Percentiles rank a stretch among this genome's conserved stretches.
These are phyloP conservation scores for Aphelenchoides fujianensis DNA, from an alignment of 1,140 invertebrate species.

Conservation along the genomic window DNA sequence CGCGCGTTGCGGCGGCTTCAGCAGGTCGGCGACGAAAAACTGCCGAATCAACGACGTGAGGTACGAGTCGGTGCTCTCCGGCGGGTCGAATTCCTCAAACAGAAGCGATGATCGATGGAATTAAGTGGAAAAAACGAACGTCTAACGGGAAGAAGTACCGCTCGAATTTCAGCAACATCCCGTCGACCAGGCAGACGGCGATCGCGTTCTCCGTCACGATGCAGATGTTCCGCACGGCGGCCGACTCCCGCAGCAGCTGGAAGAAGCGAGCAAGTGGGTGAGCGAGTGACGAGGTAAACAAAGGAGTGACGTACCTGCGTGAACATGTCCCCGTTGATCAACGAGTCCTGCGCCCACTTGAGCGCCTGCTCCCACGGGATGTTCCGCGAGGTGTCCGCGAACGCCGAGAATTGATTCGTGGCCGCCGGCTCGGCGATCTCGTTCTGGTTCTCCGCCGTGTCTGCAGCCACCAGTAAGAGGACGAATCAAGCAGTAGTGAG, in stretches of 20 bases:
- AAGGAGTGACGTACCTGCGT: conserved; percentile 42
- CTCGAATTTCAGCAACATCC: conserved; percentile 33
- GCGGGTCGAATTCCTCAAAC: conserved; percentile 34
- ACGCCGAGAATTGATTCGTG: conserved; percentile 6
- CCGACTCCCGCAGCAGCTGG: conserved; percentile 25
- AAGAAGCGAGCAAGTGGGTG: background rate
- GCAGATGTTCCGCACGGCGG: conserved; percentile 24
- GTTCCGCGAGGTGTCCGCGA: conserved; percentile 25
- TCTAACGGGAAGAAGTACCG: conserved; percentile 35
- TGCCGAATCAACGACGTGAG: conserved; percentile 37
- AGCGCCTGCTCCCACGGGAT: conserved; percentile 41
- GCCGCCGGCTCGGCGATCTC: conserved; percentile 9
- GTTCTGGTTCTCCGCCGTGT: conserved; percentile 20
- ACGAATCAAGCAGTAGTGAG: background rate
- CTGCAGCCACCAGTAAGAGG: conserved; percentile 19
- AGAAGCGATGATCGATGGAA: conserved; percentile 25
- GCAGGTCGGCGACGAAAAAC: conserved; percentile 45
- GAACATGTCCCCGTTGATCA: conserved; percentile 46
- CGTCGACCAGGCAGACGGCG: conserved; percentile 38
- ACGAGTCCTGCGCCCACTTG: conserved; percentile 44
- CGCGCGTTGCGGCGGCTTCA: conserved; percentile 22
- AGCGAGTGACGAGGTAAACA: too few relatives aligned
- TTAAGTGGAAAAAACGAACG: conserved; percentile 17
- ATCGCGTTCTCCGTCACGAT: conserved; percentile 43
- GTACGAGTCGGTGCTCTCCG: conserved; percentile 38